Base-by-base conservation (phyloP, 2,888 invertebrate genomes). In the Hemithea aestivaria region DNA sequence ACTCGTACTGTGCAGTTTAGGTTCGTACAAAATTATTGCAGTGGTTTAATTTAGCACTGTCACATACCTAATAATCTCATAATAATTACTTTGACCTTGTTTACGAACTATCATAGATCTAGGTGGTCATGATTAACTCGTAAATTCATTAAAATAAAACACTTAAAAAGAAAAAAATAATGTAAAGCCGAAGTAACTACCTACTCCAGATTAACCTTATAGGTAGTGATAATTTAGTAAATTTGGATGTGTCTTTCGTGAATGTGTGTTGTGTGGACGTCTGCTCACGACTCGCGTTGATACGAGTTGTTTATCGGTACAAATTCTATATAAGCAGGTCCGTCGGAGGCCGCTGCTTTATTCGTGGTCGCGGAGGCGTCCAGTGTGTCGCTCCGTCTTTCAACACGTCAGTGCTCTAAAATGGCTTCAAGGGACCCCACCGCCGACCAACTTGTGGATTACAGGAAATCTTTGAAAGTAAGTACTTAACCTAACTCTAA, bases 401-500 rank as follows among this genome's bases (percentile, higher is more conserved):
- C n/a, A n/a, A n/a, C n/a, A n/a, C n/a, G n/a, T n/a, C n/a, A n/a
- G n/a, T n/a, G n/a, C 28, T 40, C 35, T 40, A 60, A 62, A 53
- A 73, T 73, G 72, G 64, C 89, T 51, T 78, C 80, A 46, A 88
- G 92, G 50, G 90, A 91, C 53, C 87, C 90, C 30, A 89, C 92
- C 11, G 57, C 89, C 23, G 90, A 92, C 53, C 92, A 93, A 71
- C 83, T 93, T 35, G 81, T 87, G 49, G 82, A 89, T 48, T 91
- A 82, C 73, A 91, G 89, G 69, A 90, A 89, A 57, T 63, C 66
- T 28, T 61, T 88, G 27, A 89, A 90, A 89, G 92, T 92, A 76
- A 71, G 77, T 71, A 22, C 11, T 37, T 28, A 25, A 10, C 33
- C n/a, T n/a, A 7, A 21, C 4, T 21, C n/a, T 26, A 24, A 27